A percentile compares a stretch with the other conserved stretches of the same genome.
Conservation (phyloP, 2,888 invertebrate genomes). For the Mythimna impura region DNA sequence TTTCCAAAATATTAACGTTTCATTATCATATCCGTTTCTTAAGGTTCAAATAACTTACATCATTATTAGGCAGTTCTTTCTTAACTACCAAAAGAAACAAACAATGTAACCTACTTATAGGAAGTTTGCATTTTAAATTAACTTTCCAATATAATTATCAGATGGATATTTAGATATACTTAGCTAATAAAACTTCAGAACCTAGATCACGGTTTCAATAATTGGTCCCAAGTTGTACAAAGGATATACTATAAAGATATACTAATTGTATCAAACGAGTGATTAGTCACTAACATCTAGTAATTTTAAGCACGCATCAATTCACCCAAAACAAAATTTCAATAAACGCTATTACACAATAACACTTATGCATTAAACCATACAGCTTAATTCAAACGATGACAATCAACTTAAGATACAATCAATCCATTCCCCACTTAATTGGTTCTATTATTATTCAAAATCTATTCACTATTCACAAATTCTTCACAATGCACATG, state of each 20-base stretch:
- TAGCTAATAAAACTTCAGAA: too few species aligned
- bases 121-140: slow-evolving; percentile 5
- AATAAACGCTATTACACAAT: slow-evolving; percentile 18
- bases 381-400: slow-evolving; percentile 38
- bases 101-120: not conserved
- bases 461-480: slow-evolving; percentile 45
- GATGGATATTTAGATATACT: too few species aligned
- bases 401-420: slow-evolving; percentile 39
- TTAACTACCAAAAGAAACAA: slow-evolving; percentile 1
- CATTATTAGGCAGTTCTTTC: slow-evolving; percentile 1
- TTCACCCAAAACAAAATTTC: not conserved
- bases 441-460: slow-evolving; percentile 50
- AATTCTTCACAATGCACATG: slow-evolving; percentile 45
- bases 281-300: not conserved
- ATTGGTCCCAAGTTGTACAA: not conserved
- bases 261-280: not conserved
- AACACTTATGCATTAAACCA: not conserved
- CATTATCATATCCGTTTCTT: slow-evolving; percentile 43
- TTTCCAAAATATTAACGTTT: slow-evolving; percentile 27
- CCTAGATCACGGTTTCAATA: too few species aligned
- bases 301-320: not conserved
- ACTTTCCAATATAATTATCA: not conserved
- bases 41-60: slow-evolving; percentile 8
- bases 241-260: not conserved
- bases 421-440: slow-evolving; percentile 39